Evolutionary conservation across 2,888 invertebrate species (phyloP).

Genomic region (Protonemura montana): DNA sequence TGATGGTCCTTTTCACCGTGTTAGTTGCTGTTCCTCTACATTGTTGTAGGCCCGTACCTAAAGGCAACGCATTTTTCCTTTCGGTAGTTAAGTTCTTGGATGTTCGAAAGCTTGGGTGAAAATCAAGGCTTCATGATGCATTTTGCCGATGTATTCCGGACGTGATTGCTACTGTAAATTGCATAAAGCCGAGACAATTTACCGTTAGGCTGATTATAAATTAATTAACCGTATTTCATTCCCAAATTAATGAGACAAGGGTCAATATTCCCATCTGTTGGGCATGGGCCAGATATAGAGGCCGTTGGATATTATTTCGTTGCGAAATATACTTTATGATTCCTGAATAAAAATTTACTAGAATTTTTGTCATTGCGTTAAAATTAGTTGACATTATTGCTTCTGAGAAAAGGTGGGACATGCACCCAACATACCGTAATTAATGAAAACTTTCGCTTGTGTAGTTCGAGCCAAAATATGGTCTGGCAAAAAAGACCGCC

Average conservation of each 20-base stretch:
- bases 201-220: neutral
- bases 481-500: neutral
- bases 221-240: neutral
- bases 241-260: neutral
- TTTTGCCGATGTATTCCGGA: neutral
- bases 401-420: neutral
- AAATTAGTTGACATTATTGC: neutral
- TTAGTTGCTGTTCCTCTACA: too few relatives aligned
- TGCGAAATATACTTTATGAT: neutral
- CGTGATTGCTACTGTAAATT: neutral
- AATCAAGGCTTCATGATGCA: neutral
- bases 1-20: too few relatives aligned
- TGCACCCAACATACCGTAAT: neutral
- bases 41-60: too few relatives aligned
- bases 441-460: neutral
- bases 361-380: neutral
- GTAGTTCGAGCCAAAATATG: too few relatives aligned
- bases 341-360: neutral
- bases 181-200: neutral
- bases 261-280: neutral
- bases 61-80: too few relatives aligned
- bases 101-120: too few relatives aligned
- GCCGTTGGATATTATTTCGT: neutral
- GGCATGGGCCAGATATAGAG: neutral
- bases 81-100: too few relatives aligned